Evolutionary conservation across 2,888 invertebrate genomes (phyloP), one percentile per base, ranked within the genome.

Genomic region (Meghimatium bilineatum): DNA sequence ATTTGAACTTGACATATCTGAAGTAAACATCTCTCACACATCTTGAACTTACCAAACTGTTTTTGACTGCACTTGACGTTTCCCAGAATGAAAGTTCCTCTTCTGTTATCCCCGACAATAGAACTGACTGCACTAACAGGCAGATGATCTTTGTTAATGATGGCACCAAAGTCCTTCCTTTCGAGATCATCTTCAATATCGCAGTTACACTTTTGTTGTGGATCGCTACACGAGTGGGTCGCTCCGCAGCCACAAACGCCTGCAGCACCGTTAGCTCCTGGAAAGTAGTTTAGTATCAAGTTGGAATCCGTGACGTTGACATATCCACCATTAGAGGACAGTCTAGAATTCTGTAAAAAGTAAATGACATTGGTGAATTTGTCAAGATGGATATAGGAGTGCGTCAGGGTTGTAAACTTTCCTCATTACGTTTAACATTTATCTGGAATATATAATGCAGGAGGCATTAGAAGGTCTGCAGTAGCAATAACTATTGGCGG

Each of bases 191-290:
- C 91, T 5, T 71, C 74, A 5, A 88, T 86, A 81, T 91, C 90
- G 85, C 92, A 92, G 83, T 91, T 92, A 85, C 92, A 92, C 10
- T 83, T 86, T 36, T 86, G 85, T 8, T 78, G 69, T 6, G 82
- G 67, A 14, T 83, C 69, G 2, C 76, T 88, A 85, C 92, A 92
- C 0, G 88, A 86, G 29, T 84, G 79, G 6, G 89, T 88, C 23
- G 90, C 60, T 10, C 89, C 91, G 85, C 92, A 92, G 0, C 87
- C 91, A 85, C 92, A 92, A 78, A 82, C 86, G 44, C 87, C 86
- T 52, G 82, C 63, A 20, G 56, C 72, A 1, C 76, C 80, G 26
- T 80, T 38, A n/a, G 84, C 82, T 0, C 86, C 86, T 6, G 86
- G 86, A 56, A 83, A 83, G 44, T 83, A 83, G 29, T 79, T 49